These are phyloP conservation scores for Diarsia dahlii DNA, from an alignment of 2,888 invertebrate species.

Conservation along the genomic window DNA sequence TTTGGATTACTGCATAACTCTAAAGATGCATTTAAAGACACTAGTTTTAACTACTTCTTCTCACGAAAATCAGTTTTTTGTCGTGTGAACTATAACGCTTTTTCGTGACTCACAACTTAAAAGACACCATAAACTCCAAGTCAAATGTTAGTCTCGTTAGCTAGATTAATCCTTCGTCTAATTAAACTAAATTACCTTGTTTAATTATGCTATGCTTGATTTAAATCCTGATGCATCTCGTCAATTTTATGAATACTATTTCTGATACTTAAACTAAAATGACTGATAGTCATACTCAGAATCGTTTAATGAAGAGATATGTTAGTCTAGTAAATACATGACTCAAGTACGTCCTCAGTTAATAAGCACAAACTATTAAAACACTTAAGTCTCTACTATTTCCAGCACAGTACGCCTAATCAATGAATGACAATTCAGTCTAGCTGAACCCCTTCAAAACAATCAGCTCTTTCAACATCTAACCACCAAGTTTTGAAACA, in stretches of 20 bases:
- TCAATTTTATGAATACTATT: constrained; percentile 2
- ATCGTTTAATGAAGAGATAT: background rate
- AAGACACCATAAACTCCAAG: constrained; percentile 31
- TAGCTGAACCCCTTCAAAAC: constrained; percentile 38
- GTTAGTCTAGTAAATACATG: background rate
- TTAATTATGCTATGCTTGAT: constrained; percentile 27
- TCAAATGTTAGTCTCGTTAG: constrained; percentile 47
- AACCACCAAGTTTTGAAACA: constrained; percentile 50
- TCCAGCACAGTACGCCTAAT: background rate
- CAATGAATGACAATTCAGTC: constrained; percentile 8
- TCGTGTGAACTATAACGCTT: constrained; percentile 24
- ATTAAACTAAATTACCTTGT: constrained; percentile 30
- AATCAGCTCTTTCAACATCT: constrained; percentile 55
- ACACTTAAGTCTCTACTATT: background rate
- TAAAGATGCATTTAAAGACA: background rate
- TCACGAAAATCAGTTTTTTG: constrained; percentile 39
- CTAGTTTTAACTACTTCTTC: constrained; percentile 8
- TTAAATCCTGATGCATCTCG: constrained; percentile 10
- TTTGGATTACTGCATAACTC: background rate
- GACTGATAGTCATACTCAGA: constrained; percentile 1
- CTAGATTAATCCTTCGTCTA: constrained; percentile 30
- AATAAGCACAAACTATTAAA: background rate
- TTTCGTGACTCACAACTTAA: constrained; percentile 45
- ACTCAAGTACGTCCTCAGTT: background rate
- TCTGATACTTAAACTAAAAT: constrained; percentile 12